Base-by-base conservation (phyloP, 1,140 invertebrate genomes). In the Pseudachorutes palmiensis region DNA sequence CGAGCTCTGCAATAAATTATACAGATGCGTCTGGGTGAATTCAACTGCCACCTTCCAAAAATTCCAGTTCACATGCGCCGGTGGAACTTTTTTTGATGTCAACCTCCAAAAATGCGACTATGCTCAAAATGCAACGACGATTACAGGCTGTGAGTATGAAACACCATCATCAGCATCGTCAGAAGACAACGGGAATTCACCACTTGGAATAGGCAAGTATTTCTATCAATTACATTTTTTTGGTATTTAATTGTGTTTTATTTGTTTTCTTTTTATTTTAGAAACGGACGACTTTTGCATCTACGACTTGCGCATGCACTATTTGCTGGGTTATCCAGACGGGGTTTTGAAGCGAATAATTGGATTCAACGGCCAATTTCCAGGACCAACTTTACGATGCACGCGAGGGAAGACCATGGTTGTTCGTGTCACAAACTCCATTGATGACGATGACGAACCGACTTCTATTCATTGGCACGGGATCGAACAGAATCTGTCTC, bases 391-490 rank as follows among this genome's bases (percentile, higher is more conserved):
- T 16, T 31, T 67, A 32, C 9, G 16, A 5, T 57, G 14, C 12
- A 48, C 32, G 28, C 3, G 26, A 5, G 60, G 61, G 2, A 41
- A 67, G 28, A 55, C 32, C 9, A n/a, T 67, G n/a, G 31, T 31
- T 29, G 61, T 67, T 19, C 30, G 19, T 5, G 48, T 67, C 1
- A 64, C 36, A 9, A 67, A 67, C 28, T 29, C n/a, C 2, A 62
- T 67, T 36, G 32, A 62, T 19, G 57, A 61, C 22, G 65, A 36
- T 5, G 26, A 62, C 14, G 66, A 67, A 19, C 58, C 58, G 19
- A 36, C 59, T 1, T 45, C 60, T 2, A 49, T 67, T 12, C 66
- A 67, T 41, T 67, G 60, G 60, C 66, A 67, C 29, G 66, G 66
- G 3, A 48, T 67, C 14, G 22, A 63, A 9, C 66, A 67, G 29